Evolutionary conservation across 2,113 vertebrate genomes (phyloP).

Genomic region (Cynopterus brachyotis): DNA sequence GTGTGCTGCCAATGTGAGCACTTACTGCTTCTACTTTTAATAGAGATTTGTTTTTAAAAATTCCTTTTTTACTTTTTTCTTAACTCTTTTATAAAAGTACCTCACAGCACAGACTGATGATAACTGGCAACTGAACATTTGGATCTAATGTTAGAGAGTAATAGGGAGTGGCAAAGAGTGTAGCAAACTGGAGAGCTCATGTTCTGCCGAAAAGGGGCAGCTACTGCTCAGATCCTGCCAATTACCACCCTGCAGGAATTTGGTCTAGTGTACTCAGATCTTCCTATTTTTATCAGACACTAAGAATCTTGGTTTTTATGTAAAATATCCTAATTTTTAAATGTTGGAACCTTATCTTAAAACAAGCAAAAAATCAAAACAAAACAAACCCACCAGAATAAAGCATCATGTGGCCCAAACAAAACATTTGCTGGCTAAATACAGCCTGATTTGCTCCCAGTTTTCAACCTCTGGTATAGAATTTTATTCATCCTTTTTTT

Average conservation of each 20-base stretch:
- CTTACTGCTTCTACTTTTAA: not conserved
- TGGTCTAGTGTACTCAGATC: not conserved
- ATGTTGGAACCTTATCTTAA: slow-evolving; percentile 43
- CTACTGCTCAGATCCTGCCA: slow-evolving; percentile 29
- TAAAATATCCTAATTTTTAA: slow-evolving; percentile 62
- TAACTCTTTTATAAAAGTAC: not conserved
- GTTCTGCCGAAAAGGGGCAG: not conserved
- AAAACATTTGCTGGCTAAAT: slow-evolving; percentile 57
- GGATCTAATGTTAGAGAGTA: not conserved
- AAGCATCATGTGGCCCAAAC: slow-evolving; percentile 51
- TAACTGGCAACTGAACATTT: not conserved
- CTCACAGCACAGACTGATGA: not conserved
- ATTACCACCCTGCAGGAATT: not conserved
- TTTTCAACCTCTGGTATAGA: slow-evolving; percentile 44
- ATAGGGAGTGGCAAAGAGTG: not conserved
- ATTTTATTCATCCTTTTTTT: slow-evolving; percentile 30
- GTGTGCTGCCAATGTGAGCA: not conserved
- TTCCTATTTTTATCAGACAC: slow-evolving; percentile 21
- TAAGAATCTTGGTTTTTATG: slow-evolving; percentile 50
- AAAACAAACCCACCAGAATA: not conserved
- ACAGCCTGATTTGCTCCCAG: slow-evolving; percentile 31
- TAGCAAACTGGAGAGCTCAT: not conserved
- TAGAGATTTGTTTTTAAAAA: not conserved
- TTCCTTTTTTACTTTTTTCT: not conserved
- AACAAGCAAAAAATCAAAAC: not conserved